Conservation (phyloP, 1,140 invertebrate species). For the Zaprionus davidi region DNA sequence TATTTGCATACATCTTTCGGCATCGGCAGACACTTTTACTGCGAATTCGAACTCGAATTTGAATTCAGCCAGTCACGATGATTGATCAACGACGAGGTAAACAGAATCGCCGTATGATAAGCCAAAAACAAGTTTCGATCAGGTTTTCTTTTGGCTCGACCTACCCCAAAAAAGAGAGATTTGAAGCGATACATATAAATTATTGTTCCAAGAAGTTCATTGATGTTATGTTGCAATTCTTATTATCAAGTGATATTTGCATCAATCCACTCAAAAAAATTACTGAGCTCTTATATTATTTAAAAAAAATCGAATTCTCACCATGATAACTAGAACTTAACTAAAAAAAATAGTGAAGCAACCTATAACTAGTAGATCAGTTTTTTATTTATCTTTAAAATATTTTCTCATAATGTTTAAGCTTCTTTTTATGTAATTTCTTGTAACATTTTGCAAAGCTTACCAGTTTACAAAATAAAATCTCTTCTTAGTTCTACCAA, state of each 20-base stretch:
- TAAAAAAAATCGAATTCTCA: too few species aligned
- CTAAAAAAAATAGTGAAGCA: too few species aligned
- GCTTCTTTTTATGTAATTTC: too few species aligned
- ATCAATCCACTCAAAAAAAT: not conserved
- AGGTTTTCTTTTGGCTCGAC: slow-evolving; percentile 1
- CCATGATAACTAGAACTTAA: too few species aligned
- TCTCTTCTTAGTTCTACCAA: too few species aligned
- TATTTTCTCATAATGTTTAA: too few species aligned
- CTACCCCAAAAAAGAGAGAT: slow-evolving; percentile 43
- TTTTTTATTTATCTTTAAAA: too few species aligned
- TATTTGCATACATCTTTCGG: slow-evolving; percentile 15
- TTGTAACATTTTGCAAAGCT: too few species aligned
- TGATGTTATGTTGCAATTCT: not conserved
- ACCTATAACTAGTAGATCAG: too few species aligned
- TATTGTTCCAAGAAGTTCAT: not conserved
- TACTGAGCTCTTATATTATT: too few species aligned
- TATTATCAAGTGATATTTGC: not conserved
- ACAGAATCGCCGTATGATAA: slow-evolving; percentile 16
- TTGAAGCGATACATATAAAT: not conserved
- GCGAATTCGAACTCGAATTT: slow-evolving; percentile 6
- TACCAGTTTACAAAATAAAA: too few species aligned
- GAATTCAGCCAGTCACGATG: slow-evolving; percentile 27
- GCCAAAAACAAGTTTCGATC: not conserved
- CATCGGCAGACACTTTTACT: not conserved
- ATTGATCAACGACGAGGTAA: slow-evolving; percentile 13